These are phyloP conservation scores for Echiichthys vipera DNA, from an alignment of 2,797 vertebrate genomes.

Conservation along the genomic window DNA sequence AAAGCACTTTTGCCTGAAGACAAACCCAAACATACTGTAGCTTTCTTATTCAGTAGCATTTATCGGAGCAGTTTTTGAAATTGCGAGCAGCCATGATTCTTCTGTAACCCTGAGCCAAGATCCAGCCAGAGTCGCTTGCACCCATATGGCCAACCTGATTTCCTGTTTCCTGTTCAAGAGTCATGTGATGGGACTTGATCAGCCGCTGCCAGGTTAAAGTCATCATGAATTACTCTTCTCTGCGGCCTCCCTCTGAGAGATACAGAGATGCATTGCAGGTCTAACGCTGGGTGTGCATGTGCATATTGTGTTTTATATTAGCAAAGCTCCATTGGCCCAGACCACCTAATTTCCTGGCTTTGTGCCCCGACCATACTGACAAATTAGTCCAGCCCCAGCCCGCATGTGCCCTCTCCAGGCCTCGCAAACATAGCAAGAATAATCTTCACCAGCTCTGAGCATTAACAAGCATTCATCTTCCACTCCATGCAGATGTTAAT, in stretches of 20 bases:
- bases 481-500: conserved; percentile 43
- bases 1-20: not conserved
- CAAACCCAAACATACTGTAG: not conserved
- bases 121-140: conserved; percentile 3
- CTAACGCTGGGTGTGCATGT: conserved; percentile 60
- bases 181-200: conserved; percentile 38
- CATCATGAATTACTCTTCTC: conserved; percentile 52
- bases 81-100: not conserved
- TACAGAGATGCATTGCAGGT: conserved; percentile 23
- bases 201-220: conserved; percentile 53
- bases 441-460: conserved; percentile 41
- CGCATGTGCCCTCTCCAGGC: conserved; percentile 31
- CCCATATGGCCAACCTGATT: conserved; percentile 23
- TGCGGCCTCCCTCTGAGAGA: conserved; percentile 47
- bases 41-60: not conserved
- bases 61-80: not conserved
- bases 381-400: conserved; percentile 51
- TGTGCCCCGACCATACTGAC: conserved; percentile 61
- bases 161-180: conserved; percentile 31
- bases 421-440: conserved; percentile 29
- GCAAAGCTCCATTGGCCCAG: conserved; percentile 49
- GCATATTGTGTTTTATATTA: conserved; percentile 78
- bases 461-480: conserved; percentile 40
- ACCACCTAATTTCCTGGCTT: conserved; percentile 72
- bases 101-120: conserved; percentile 1